Evolutionary conservation across 2,113 vertebrate genomes (phyloP).

Genomic region (Barbus barbus): DNA sequence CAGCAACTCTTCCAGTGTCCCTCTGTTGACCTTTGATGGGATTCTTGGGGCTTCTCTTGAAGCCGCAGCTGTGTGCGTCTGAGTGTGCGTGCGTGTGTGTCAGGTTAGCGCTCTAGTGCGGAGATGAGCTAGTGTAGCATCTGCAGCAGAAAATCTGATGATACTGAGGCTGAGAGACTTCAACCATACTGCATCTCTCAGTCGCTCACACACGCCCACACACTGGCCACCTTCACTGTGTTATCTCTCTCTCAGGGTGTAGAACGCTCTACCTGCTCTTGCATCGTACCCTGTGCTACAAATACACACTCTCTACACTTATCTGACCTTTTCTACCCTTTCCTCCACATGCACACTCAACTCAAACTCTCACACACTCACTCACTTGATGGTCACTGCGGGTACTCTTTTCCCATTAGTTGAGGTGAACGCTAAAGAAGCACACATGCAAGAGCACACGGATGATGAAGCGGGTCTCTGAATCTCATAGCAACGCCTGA

Average conservation of each 20-base stretch:
- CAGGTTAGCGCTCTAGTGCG: constrained; percentile 54
- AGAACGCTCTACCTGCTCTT: constrained; percentile 60
- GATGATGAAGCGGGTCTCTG: constrained; percentile 24
- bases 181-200: constrained; percentile 30
- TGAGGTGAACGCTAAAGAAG: not conserved
- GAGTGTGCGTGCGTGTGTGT: constrained; percentile 32
- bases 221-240: constrained; percentile 40
- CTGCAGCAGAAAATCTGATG: constrained; percentile 36
- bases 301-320: not conserved
- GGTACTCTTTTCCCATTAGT: constrained; percentile 26
- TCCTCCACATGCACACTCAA: constrained; percentile 60
- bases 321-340: not conserved
- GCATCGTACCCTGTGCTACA: constrained; percentile 57
- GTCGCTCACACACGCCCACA: constrained; percentile 20
- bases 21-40: constrained; percentile 17
- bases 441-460: constrained; percentile 27
- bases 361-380: constrained; percentile 54
- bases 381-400: constrained; percentile 23
- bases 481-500: constrained; percentile 37
- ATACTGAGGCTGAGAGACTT: constrained; percentile 34
- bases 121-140: constrained; percentile 57
- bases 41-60: constrained; percentile 7
- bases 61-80: constrained; percentile 45
- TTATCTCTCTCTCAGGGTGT: constrained; percentile 58
- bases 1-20: constrained; percentile 63